Percentiles rank a stretch among this genome's conserved stretches.
Evolutionary conservation across 2,113 vertebrate genomes (phyloP).

Genomic region (Hippocampus mohnikei): DNA sequence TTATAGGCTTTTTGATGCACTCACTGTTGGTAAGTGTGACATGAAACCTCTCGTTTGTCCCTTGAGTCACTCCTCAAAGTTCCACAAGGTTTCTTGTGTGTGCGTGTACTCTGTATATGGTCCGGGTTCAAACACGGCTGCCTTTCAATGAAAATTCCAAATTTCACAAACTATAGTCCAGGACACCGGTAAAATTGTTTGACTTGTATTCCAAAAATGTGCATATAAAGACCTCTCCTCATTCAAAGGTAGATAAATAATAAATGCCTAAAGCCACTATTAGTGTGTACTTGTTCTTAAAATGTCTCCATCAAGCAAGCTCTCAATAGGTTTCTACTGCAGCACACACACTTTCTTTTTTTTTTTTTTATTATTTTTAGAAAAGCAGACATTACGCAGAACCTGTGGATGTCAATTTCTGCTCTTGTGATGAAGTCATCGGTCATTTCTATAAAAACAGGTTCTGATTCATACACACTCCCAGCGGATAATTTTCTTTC

Average conservation of each 20-base stretch:
- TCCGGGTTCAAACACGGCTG: no score
- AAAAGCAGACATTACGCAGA: background rate
- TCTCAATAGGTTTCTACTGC: background rate
- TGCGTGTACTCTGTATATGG: no score
- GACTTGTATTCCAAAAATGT: no score
- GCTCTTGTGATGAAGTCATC: no score
- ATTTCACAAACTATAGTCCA: no score
- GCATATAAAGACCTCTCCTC: no score
- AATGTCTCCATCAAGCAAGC: background rate
- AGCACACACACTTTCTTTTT: conserved; percentile 9
- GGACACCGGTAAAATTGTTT: no score
- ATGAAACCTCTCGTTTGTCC: background rate
- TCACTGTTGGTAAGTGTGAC: conserved; percentile 81
- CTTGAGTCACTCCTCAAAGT: no score
- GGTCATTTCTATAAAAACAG: background rate
- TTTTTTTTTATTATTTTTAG: conserved; percentile 11
- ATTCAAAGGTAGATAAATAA: no score
- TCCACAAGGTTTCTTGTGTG: no score
- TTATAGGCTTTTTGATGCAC: conserved; percentile 83
- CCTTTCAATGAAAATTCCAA: no score
- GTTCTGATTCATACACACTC: background rate
- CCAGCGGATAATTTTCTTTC: background rate
- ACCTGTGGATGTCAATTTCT: background rate
- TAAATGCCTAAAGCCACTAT: background rate
- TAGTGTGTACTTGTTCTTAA: background rate